phyloP scores from a whole-genome alignment of 1,140 invertebrate genomes.

The Medauroidea extradentata region DNA sequence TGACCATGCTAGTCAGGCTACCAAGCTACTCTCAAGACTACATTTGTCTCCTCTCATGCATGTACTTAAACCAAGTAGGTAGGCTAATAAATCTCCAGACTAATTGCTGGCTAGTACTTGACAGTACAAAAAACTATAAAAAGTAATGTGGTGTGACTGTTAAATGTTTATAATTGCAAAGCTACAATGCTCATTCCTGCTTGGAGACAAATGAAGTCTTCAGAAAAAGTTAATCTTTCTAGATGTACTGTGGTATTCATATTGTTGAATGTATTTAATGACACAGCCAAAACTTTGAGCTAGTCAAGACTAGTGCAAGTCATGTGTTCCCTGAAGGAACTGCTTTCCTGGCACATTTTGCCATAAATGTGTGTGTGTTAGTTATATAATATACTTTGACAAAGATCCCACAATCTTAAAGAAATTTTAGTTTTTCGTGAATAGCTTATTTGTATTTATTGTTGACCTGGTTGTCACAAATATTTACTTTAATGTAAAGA shows the following conservation, averaged over 20 bases:
- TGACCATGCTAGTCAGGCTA: conserved; percentile 24
- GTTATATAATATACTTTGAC: background rate
- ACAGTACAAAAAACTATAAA: background rate
- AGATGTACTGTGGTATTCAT: conserved; percentile 18
- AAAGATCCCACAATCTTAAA: background rate
- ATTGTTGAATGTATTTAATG: conserved; percentile 7
- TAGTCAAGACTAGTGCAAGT: conserved; percentile 33
- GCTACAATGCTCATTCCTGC: background rate
- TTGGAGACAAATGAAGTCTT: conserved; percentile 19
- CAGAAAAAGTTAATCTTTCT: conserved; percentile 18
- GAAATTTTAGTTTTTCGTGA: background rate
- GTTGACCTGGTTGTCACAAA: background rate
- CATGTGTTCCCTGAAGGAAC: conserved; percentile 26
- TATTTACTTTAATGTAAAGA: too few species aligned
- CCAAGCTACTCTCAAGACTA: conserved; percentile 9
- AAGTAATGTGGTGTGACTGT: background rate
- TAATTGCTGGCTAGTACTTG: background rate
- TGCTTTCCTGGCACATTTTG: background rate
- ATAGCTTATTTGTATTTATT: background rate
- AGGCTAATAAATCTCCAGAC: background rate
- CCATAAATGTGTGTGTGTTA: background rate
- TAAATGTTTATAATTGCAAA: conserved; percentile 1
- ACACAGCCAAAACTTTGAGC: conserved; percentile 21
- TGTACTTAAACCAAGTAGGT: background rate
- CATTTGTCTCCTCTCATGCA: conserved; percentile 12